Evolutionary conservation across 2,888 invertebrate genomes (phyloP), one percentile per base, ranked within the genome.

Genomic region (Aspidiotus rigidus): DNA sequence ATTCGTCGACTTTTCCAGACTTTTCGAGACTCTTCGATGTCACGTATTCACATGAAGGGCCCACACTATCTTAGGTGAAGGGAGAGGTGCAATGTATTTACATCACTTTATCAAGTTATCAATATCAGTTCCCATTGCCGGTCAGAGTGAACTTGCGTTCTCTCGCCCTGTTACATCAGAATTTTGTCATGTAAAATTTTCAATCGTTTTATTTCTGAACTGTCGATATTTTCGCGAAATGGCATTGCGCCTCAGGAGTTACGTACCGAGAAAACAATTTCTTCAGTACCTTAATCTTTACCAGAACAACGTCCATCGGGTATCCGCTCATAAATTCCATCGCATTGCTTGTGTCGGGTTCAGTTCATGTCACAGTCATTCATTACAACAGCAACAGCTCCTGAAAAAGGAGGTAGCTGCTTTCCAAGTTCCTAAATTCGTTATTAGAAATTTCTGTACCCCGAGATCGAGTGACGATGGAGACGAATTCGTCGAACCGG

Each of bases 361-460:
- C 10, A 15, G 10, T 15, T 56, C 16, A 3, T 15, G 16, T 15
- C 56, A 56, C 15, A 16, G 10, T 15, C 13, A 16, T 17, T 56
- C 16, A 56, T 16, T 56, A 10, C 10, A 56, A 5, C 13, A 17
- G n/a, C 15, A 56, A 10, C 16, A 17, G 17, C 10, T 56, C 2
- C 17, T 56, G 56, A 15, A 10, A 3, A 15, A 11, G 16, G 56
- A 56, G 10, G 15, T 56, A 56, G 16, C 9, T 3, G 10, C 17
- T 56, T n/a, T 56, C 17, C 53, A 11, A 53, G n/a, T 53, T n/a
- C 13, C 53, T n/a, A n/a, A 10, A 15, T n/a, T 42, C 7, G 9
- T 15, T 42, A 10, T n/a, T 13, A 41, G 62, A 62, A 62, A 41
- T 42, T 62, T n/a, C 42, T 15, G 62, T 17, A 41, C 62, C 15